These are phyloP conservation scores for Trichonephila clavipes DNA, from an alignment of 1,140 invertebrate genomes.

Conservation along the genomic window DNA sequence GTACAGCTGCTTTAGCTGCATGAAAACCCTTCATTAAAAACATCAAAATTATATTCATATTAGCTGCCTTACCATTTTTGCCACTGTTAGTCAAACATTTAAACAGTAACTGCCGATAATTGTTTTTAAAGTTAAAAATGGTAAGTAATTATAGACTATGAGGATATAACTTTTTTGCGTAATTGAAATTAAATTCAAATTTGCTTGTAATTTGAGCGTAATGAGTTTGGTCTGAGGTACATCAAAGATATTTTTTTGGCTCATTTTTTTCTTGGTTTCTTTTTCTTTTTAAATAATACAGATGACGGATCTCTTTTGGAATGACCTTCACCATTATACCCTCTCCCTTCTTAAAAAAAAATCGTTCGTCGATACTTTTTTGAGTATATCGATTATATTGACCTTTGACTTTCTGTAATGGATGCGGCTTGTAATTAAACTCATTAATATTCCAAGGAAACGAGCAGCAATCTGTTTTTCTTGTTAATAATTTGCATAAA, in stretches of 20 bases:
- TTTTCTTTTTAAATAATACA: no score
- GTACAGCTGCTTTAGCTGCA: not conserved
- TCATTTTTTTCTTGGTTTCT: no score
- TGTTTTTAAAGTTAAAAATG: not conserved
- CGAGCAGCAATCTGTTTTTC: not conserved
- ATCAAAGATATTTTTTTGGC: no score
- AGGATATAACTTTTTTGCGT: not conserved
- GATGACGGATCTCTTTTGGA: not conserved
- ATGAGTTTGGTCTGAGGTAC: no score
- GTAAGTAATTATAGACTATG: not conserved
- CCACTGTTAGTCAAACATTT: not conserved
- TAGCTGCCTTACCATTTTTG: not conserved
- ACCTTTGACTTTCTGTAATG: not conserved
- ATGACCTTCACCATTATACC: not conserved
- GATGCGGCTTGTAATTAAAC: slow-evolving; percentile 3
- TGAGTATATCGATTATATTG: not conserved
- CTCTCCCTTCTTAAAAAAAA: not conserved
- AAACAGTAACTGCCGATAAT: not conserved
- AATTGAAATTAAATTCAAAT: not conserved
- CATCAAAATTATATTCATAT: no score
- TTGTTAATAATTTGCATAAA: not conserved
- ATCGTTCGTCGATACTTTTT: not conserved
- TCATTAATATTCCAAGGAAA: not conserved
- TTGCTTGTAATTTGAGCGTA: no score
- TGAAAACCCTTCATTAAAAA: no score